Evolutionary conservation across 1,140 invertebrate species (phyloP).

Genomic region (Megalonaias nervosa): DNA sequence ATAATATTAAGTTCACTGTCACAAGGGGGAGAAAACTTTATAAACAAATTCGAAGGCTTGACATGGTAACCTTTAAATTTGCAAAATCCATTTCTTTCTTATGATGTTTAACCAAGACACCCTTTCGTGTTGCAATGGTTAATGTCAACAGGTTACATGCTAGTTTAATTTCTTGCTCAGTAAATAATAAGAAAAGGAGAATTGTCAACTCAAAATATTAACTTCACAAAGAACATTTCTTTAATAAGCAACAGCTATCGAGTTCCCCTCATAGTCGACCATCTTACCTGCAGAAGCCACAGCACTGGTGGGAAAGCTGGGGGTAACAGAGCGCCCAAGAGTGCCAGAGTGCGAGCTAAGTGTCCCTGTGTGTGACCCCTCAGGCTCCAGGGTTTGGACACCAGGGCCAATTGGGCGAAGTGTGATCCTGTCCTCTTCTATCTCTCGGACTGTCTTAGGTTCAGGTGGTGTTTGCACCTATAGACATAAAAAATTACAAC

Average conservation of each 20-base stretch:
- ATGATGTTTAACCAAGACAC: too few species aligned
- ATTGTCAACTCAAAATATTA: too few species aligned
- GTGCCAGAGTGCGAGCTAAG: slow-evolving; percentile 46
- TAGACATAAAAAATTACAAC: too few species aligned
- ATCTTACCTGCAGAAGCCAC: slow-evolving; percentile 55
- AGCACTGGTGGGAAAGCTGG: slow-evolving; percentile 59
- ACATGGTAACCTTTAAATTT: too few species aligned
- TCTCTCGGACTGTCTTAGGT: slow-evolving; percentile 77
- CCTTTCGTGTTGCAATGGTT: too few species aligned
- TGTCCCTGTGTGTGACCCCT: slow-evolving; percentile 33
- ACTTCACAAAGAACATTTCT: neutral
- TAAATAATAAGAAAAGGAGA: too few species aligned
- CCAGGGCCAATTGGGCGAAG: slow-evolving; percentile 68
- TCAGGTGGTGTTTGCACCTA: slow-evolving; percentile 25
- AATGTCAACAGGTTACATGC: too few species aligned
- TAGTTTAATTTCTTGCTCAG: too few species aligned
- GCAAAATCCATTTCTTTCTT: too few species aligned
- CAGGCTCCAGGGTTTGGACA: slow-evolving; percentile 66
- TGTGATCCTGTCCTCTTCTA: slow-evolving; percentile 72
- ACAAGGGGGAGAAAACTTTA: too few species aligned
- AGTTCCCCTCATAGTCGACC: neutral
- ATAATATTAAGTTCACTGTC: too few species aligned
- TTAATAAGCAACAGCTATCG: neutral
- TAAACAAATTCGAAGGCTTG: too few species aligned
- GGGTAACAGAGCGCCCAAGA: slow-evolving; percentile 60